These are phyloP conservation scores for Parasteatoda lunata DNA, from an alignment of 2,888 invertebrate species.

Conservation along the genomic window DNA sequence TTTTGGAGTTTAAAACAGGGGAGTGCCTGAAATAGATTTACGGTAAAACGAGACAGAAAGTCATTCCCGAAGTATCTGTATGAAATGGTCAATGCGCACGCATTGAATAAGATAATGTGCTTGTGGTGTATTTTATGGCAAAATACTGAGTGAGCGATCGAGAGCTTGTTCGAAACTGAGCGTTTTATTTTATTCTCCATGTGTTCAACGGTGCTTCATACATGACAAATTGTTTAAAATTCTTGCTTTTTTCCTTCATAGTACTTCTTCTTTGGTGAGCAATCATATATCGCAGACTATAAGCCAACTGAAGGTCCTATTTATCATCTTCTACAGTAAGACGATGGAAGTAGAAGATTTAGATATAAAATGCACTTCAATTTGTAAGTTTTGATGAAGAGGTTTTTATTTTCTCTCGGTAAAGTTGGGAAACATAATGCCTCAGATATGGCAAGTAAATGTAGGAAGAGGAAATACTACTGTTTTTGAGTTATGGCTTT, in stretches of 20 bases:
- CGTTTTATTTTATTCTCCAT: neutral
- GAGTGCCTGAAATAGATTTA: slow-evolving; percentile 24
- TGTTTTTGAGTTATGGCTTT: too few relatives aligned
- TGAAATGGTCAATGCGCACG: slow-evolving; percentile 12
- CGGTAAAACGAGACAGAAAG: slow-evolving; percentile 8
- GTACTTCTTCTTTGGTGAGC: too few relatives aligned
- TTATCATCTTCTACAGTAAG: neutral
- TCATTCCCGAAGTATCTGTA: slow-evolving; percentile 16
- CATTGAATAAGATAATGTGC: slow-evolving; percentile 17
- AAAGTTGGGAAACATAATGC: neutral
- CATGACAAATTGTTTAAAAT: slow-evolving; percentile 4
- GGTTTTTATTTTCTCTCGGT: neutral
- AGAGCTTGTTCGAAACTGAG: neutral
- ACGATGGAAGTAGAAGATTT: neutral
- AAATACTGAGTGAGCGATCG: neutral
- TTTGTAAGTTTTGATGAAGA: neutral
- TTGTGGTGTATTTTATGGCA: slow-evolving; percentile 17
- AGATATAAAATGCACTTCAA: neutral
- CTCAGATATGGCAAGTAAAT: too few relatives aligned
- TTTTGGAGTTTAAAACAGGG: slow-evolving; percentile 24
- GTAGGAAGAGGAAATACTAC: too few relatives aligned
- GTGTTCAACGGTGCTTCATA: neutral
- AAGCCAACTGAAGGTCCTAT: too few relatives aligned
- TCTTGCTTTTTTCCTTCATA: neutral
- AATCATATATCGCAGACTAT: neutral